A percentile compares a stretch with the other conserved stretches of the same genome.
Evolutionary conservation across 1,140 invertebrate species (phyloP).

Genomic region (Bombyx mori): DNA sequence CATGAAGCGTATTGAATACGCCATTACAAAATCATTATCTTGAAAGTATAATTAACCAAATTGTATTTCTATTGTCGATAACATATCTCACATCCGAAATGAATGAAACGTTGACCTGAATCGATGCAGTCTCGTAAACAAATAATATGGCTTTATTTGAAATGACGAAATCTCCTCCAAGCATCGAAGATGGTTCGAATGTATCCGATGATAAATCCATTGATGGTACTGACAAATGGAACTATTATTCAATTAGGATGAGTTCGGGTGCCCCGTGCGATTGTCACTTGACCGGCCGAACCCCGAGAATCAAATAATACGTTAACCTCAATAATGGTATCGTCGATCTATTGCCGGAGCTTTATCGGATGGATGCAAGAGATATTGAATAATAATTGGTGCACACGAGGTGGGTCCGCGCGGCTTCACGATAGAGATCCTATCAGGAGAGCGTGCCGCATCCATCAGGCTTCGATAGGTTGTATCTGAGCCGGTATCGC

Average conservation of each 20-base stretch:
- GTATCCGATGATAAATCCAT: slow-evolving; percentile 27
- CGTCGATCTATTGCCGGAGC: slow-evolving; percentile 26
- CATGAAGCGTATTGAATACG: too few relatives aligned
- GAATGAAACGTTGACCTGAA: slow-evolving; percentile 26
- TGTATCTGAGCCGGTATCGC: slow-evolving; percentile 49
- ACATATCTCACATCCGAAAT: slow-evolving; percentile 23
- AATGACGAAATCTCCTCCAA: background rate
- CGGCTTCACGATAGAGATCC: slow-evolving; percentile 55
- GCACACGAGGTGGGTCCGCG: slow-evolving; percentile 28
- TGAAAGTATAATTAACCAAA: background rate
- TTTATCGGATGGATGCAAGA: slow-evolving; percentile 24
- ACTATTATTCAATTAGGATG: slow-evolving; percentile 50
- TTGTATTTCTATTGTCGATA: slow-evolving; percentile 21
- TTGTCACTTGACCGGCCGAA: slow-evolving; percentile 45
- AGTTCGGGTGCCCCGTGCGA: slow-evolving; percentile 26
- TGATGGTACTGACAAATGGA: slow-evolving; percentile 28
- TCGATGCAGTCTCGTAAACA: slow-evolving; percentile 13
- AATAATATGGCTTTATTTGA: slow-evolving; percentile 2
- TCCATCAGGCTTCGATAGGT: slow-evolving; percentile 48
- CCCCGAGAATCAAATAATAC: slow-evolving; percentile 30
- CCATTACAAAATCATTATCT: too few relatives aligned
- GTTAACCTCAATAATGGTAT: slow-evolving; percentile 35
- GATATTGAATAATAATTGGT: slow-evolving; percentile 67
- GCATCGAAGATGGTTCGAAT: too few relatives aligned
- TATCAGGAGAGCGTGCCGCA: slow-evolving; percentile 57